phyloP scores from a whole-genome alignment of 2,113 vertebrate species.

The Microtus montanus region DNA sequence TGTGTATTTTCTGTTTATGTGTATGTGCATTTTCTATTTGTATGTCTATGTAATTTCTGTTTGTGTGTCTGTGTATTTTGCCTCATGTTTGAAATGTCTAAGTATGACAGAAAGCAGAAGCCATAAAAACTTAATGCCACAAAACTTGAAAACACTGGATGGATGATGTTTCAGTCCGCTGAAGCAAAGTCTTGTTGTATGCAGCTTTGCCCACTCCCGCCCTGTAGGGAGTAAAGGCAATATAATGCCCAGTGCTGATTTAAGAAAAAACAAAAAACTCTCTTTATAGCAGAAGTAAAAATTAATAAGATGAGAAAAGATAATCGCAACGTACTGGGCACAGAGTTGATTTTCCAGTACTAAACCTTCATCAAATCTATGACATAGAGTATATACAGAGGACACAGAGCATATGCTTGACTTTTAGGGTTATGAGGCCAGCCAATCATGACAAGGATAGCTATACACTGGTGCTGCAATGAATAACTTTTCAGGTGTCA shows the following conservation, averaged over 20 bases:
- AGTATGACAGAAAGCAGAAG: not conserved
- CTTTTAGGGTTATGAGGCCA: not conserved
- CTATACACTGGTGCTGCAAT: not conserved
- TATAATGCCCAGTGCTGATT: not conserved
- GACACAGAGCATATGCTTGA: not conserved
- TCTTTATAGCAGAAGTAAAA: conserved; percentile 20
- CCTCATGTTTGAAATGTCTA: not conserved
- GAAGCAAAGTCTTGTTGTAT: not conserved
- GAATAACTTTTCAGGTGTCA: not conserved
- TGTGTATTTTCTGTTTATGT: not conserved
- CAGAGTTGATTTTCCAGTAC: conserved; percentile 21
- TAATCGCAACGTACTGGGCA: not conserved
- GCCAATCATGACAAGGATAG: not conserved
- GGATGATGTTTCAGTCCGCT: not conserved
- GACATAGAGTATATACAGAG: not conserved
- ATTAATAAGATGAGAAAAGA: not conserved
- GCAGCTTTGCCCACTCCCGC: not conserved
- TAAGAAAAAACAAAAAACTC: not conserved
- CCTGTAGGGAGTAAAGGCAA: not conserved
- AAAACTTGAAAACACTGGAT: not conserved
- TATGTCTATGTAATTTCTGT: not conserved
- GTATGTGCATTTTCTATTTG: not conserved
- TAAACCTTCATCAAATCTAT: not conserved
- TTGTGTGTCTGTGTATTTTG: not conserved
- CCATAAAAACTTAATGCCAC: not conserved